These are phyloP conservation scores for Mesoclemmys tuberculata DNA, from an alignment of 2,113 vertebrate species.

Conservation along the genomic window DNA sequence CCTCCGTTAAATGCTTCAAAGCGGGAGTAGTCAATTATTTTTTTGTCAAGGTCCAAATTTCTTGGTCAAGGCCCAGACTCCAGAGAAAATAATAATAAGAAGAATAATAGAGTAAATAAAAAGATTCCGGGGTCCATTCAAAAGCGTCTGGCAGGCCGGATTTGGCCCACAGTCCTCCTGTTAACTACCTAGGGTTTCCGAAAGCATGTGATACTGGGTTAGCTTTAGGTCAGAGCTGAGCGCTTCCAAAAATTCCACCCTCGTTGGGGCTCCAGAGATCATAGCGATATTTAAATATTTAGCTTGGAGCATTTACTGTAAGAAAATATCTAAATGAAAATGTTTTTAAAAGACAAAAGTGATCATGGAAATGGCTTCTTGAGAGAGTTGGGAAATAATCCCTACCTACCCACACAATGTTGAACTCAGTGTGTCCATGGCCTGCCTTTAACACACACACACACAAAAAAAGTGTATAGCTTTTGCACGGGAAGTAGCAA, in stretches of 20 bases:
- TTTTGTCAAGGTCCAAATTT: no score
- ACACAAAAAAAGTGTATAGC: not conserved
- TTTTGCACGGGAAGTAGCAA: not conserved
- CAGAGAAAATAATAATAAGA: no score
- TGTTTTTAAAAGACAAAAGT: accelerated
- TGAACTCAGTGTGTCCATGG: accelerated
- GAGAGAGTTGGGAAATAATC: not conserved
- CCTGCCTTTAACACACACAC: not conserved
- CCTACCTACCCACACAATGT: accelerated
- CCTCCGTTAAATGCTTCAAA: not conserved
- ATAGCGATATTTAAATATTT: not conserved
- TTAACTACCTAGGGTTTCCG: not conserved
- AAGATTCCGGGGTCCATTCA: no score
- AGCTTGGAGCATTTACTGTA: not conserved
- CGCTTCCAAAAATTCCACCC: not conserved
- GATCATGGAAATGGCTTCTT: not conserved
- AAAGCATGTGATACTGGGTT: not conserved
- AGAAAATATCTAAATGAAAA: not conserved
- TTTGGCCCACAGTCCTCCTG: no score
- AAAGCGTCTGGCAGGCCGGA: no score
- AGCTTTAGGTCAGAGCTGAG: not conserved
- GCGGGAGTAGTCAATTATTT: no score
- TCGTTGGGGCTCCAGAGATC: not conserved
- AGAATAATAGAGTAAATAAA: no score
- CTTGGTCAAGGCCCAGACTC: no score